Conservation (phyloP, 2,113 vertebrate genomes). For the Hippocampus abdominalis region DNA sequence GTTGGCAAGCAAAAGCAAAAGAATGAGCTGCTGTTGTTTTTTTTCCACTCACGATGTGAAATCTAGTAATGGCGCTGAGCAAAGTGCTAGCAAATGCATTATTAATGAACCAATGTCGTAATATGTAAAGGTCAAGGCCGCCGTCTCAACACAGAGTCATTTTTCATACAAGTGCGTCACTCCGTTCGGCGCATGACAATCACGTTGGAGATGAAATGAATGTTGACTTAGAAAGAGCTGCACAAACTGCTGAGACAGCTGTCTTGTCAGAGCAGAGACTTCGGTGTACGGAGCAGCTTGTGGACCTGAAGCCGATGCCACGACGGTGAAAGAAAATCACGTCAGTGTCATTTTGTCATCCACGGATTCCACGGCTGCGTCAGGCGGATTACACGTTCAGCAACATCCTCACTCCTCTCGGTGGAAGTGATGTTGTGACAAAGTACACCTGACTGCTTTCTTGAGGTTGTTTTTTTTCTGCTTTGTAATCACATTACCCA, state of each 20-base stretch:
- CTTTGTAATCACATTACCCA: constrained; percentile 63
- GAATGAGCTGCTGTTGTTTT: constrained; percentile 54
- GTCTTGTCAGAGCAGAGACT: constrained; percentile 25
- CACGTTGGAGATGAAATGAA: background rate
- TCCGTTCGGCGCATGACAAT: background rate
- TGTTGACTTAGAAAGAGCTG: background rate
- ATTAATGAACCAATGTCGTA: constrained; percentile 71
- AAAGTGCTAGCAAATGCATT: constrained; percentile 69
- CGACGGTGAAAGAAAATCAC: background rate
- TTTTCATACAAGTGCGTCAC: constrained; percentile 25
- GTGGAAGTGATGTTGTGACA: constrained; percentile 23
- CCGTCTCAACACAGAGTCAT: constrained; percentile 43
- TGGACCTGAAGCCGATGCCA: constrained; percentile 26
- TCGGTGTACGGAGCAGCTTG: constrained; percentile 29
- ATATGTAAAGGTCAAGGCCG: constrained; percentile 65
- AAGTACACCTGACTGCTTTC: constrained; percentile 34
- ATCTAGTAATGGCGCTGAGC: constrained; percentile 61
- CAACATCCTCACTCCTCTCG: constrained; percentile 14
- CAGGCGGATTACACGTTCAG: constrained; percentile 4
- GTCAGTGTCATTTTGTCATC: constrained; percentile 45
- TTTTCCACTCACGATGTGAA: constrained; percentile 57
- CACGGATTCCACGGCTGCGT: background rate
- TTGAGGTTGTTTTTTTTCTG: constrained; percentile 15
- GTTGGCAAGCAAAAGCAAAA: constrained; percentile 57
- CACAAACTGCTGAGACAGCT: background rate